A percentile compares a stretch with the other conserved stretches of the same genome.
phyloP scores from a whole-genome alignment of 2,797 vertebrate species.

The Cheirogaleus major region DNA sequence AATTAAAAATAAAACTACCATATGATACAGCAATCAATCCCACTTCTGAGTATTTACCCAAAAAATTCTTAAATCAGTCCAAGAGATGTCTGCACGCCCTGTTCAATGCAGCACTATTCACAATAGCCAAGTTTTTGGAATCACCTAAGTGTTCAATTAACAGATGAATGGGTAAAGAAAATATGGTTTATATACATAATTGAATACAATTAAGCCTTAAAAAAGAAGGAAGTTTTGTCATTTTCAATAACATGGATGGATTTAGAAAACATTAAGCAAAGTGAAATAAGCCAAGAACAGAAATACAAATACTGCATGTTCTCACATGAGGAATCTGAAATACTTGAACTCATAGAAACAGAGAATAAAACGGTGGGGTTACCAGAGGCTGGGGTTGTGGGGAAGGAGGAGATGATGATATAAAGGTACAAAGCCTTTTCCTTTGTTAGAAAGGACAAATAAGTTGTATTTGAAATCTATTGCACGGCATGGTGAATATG shows the following conservation, averaged over 20 bases:
- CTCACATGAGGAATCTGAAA: neutral
- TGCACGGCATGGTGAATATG: neutral
- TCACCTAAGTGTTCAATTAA: neutral
- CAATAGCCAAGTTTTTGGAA: neutral
- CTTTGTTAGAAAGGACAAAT: neutral
- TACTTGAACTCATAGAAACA: neutral
- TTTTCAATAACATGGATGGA: neutral
- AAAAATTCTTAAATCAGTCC: neutral
- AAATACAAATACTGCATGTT: neutral
- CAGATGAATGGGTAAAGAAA: neutral
- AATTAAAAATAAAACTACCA: neutral
- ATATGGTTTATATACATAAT: neutral
- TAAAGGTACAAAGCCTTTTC: neutral
- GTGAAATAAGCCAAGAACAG: neutral
- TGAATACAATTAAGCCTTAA: neutral
- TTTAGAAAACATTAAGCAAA: neutral
- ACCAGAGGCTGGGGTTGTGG: neutral
- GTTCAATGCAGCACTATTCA: neutral
- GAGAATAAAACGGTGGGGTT: neutral
- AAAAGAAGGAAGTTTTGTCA: neutral
- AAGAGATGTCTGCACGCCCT: neutral
- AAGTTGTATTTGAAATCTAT: neutral
- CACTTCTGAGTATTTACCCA: neutral
- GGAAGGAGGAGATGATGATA: neutral
- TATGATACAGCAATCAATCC: neutral